These are phyloP conservation scores for Stegastes partitus DNA, from an alignment of 2,113 vertebrate species.

Conservation along the genomic window DNA sequence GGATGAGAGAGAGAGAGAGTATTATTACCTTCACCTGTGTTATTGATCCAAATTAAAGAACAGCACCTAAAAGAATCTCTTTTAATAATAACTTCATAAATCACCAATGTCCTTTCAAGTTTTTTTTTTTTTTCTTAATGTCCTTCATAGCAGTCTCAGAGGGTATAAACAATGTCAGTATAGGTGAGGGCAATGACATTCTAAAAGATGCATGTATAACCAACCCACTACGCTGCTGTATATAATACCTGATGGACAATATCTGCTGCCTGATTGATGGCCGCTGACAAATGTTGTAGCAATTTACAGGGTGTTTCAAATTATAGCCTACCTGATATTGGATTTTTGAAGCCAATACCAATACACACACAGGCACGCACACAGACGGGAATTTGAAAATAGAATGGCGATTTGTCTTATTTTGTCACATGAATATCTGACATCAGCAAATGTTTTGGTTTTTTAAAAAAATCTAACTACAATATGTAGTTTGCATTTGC, in stretches of 20 bases:
- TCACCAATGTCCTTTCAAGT: slow-evolving; percentile 65
- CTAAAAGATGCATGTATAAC: slow-evolving; percentile 18
- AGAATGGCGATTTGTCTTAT: neutral
- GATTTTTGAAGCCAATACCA: neutral
- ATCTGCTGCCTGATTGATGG: slow-evolving; percentile 20
- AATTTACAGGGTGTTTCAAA: slow-evolving; percentile 11
- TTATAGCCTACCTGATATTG: neutral
- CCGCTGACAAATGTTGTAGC: slow-evolving; percentile 1
- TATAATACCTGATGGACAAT: neutral
- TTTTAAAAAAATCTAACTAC: neutral
- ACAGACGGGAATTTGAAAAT: neutral
- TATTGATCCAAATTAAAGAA: slow-evolving; percentile 81
- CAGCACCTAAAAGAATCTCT: slow-evolving; percentile 68
- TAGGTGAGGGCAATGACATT: slow-evolving; percentile 19
- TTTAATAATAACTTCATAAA: slow-evolving; percentile 79
- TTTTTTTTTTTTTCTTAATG: slow-evolving; percentile 33
- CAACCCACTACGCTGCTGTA: neutral
- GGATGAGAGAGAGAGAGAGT: slow-evolving; percentile 59
- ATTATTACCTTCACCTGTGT: slow-evolving; percentile 71
- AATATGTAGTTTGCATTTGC: neutral
- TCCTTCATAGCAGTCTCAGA: slow-evolving; percentile 48
- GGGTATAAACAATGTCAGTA: slow-evolving; percentile 31
- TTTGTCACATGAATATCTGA: neutral
- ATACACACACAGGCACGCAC: neutral
- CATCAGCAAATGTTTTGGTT: no score